Percentiles rank a stretch among this genome's conserved stretches.
phyloP scores from a whole-genome alignment of 2,797 vertebrate genomes.

The Myripristis jacobus region DNA sequence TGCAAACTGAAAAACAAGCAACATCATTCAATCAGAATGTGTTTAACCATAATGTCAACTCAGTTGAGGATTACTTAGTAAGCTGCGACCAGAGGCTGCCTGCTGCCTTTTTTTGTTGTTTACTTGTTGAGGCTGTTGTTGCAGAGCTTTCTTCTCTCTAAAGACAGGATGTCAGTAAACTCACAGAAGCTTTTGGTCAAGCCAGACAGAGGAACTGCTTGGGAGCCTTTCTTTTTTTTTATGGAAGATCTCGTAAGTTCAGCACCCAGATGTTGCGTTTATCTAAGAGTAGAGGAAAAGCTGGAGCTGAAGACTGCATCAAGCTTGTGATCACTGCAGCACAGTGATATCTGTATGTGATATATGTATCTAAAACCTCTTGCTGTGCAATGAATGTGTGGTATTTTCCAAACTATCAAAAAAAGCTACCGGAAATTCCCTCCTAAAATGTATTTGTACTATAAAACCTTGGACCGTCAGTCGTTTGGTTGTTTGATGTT shows the following conservation, averaged over 20 bases:
- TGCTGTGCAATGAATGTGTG: not conserved
- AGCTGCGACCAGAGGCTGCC: conserved; percentile 54
- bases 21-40: conserved; percentile 30
- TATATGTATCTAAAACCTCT: not conserved
- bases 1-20: conserved; percentile 38
- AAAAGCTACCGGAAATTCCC: too few species aligned
- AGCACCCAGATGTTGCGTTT: conserved; percentile 62
- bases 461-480: too few species aligned
- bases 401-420: conserved; percentile 3
- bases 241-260: conserved; percentile 63
- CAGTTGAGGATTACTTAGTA: conserved; percentile 48
- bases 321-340: conserved; percentile 23
- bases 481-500: too few species aligned
- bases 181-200: conserved; percentile 63
- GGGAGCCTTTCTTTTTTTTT: conserved; percentile 70
- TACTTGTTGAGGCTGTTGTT: conserved; percentile 50
- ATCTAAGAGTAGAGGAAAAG: conserved; percentile 33
- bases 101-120: conserved; percentile 47
- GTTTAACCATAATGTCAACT: conserved; percentile 51
- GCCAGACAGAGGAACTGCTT: conserved; percentile 67
- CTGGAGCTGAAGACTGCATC: conserved; percentile 27
- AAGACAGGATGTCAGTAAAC: conserved; percentile 72
- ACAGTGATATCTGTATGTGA: not conserved
- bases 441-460: too few species aligned
- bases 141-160: conserved; percentile 50